These are phyloP conservation scores for Bryconaethiops microstoma DNA, from an alignment of 2,797 vertebrate species.

Conservation along the genomic window DNA sequence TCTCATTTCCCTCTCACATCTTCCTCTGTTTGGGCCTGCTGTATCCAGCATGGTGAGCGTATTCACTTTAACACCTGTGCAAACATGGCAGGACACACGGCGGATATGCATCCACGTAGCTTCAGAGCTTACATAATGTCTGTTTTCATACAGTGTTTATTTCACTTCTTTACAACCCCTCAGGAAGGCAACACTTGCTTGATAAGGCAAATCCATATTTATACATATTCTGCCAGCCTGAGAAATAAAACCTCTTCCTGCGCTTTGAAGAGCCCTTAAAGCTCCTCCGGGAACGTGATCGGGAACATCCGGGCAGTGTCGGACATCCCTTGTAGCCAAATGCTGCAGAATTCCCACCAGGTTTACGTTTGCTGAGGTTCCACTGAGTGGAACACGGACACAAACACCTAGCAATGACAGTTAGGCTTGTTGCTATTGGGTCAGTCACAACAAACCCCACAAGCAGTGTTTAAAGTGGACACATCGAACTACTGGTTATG, in stretches of 20 bases:
- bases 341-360: too few species aligned
- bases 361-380: too few species aligned
- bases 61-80: conserved; percentile 36
- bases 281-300: conserved; percentile 41
- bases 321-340: too few species aligned
- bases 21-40: too few species aligned
- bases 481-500: too few species aligned
- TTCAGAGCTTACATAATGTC: conserved; percentile 27
- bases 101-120: conserved; percentile 20
- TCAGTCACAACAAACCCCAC: too few species aligned
- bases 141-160: conserved; percentile 67
- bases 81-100: conserved; percentile 34
- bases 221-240: conserved; percentile 52
- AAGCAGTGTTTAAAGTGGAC: too few species aligned
- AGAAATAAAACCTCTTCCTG: conserved; percentile 44
- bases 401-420: too few species aligned
- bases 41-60: conserved; percentile 37
- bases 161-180: conserved; percentile 71
- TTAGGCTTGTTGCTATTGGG: too few species aligned
- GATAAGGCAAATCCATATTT: conserved; percentile 89
- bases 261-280: conserved; percentile 56
- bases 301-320: too few species aligned
- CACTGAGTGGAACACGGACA: too few species aligned
- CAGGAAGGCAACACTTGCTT: conserved; percentile 90
- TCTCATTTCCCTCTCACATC: too few species aligned